Conservation (phyloP, 2,113 vertebrate genomes). For the Ochotona princeps region DNA sequence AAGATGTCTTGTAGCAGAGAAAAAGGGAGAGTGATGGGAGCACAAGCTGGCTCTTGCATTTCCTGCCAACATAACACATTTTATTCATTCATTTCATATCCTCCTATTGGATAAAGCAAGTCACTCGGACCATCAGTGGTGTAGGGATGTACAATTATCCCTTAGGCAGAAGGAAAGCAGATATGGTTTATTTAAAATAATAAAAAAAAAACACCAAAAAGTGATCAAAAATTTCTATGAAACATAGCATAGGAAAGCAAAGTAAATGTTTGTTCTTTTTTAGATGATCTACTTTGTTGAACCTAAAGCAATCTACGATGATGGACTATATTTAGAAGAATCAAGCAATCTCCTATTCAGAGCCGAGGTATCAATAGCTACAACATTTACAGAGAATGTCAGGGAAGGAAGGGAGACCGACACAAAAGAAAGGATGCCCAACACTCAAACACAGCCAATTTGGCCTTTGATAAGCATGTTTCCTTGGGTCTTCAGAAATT, state of each 20-base stretch:
- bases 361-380: background rate
- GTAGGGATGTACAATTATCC: background rate
- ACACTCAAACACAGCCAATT: background rate
- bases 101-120: constrained; percentile 6
- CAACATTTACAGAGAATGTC: background rate
- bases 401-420: background rate
- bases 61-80: background rate
- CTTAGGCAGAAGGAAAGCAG: background rate
- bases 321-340: background rate
- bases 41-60: background rate
- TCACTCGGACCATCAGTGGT: background rate
- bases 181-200: background rate
- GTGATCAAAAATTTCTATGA: background rate
- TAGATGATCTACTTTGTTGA: background rate
- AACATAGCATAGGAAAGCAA: background rate
- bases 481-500: background rate
- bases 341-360: background rate
- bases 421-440: background rate
- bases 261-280: background rate
- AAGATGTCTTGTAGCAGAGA: background rate
- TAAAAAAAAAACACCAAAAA: background rate
- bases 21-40: background rate
- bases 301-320: background rate
- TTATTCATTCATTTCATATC: background rate
- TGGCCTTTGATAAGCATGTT: background rate